Conservation (phyloP, 2,113 vertebrate genomes). For the Columbina picui region DNA sequence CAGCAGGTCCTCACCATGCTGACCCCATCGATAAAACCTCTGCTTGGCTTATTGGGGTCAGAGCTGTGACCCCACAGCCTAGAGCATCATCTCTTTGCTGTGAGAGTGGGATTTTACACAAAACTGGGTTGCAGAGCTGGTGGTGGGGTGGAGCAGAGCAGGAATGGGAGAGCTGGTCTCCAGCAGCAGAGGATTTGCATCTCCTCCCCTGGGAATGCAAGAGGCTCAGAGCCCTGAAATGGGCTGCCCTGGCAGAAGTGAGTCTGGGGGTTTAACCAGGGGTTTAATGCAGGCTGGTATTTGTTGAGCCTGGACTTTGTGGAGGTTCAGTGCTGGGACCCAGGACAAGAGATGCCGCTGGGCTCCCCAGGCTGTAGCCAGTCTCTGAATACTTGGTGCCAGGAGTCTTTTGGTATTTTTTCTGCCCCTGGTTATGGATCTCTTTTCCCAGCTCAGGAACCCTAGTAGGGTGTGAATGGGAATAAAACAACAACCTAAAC, state of each 20-base stretch:
- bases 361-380: neutral
- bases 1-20: fast-evolving
- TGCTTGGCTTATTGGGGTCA: fast-evolving
- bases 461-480: neutral
- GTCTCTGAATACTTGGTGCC: neutral
- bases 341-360: neutral
- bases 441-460: neutral
- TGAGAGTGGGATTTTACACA: neutral
- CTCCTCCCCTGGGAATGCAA: neutral
- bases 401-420: neutral
- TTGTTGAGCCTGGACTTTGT: neutral
- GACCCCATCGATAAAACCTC: neutral
- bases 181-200: neutral
- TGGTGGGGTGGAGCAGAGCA: neutral
- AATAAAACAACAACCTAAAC: neutral
- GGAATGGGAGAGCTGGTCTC: neutral
- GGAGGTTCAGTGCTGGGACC: neutral
- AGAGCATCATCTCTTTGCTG: fast-evolving
- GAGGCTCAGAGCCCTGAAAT: neutral
- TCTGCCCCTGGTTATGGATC: neutral
- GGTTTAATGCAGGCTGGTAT: neutral
- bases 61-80: neutral
- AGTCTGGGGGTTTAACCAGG: neutral
- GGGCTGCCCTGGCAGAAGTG: neutral
- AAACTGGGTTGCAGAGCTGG: fast-evolving